Percentiles rank a stretch among this genome's conserved stretches.
Evolutionary conservation across 2,797 vertebrate genomes (phyloP).

Genomic region (Labroides dimidiatus): DNA sequence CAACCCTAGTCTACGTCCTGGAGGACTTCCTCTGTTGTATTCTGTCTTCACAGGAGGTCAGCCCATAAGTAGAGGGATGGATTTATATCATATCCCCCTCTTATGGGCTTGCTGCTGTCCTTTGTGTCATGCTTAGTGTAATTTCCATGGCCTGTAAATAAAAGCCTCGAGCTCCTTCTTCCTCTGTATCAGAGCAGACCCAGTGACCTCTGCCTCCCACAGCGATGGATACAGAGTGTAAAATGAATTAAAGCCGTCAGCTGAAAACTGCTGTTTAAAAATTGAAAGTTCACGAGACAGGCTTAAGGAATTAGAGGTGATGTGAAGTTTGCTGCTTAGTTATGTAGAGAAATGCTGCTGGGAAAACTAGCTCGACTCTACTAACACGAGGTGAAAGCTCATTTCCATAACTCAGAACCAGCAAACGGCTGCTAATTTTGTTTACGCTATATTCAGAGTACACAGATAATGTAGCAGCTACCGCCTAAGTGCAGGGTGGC

Average conservation of each 20-base stretch:
- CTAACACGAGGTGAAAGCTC: conserved; percentile 60
- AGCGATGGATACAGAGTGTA: neutral
- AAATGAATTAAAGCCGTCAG: conserved; percentile 14
- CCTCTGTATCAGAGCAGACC: neutral
- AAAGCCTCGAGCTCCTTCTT: neutral
- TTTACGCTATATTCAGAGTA: conserved; percentile 35
- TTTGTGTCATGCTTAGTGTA: neutral
- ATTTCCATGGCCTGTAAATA: conserved; percentile 21
- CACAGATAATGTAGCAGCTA: conserved; percentile 16
- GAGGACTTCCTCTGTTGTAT: neutral
- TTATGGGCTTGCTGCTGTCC: conserved; percentile 21
- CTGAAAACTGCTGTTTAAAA: conserved; percentile 25
- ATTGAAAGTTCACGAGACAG: conserved; percentile 19
- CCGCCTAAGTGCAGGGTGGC: conserved; percentile 16
- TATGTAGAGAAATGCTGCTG: conserved; percentile 46
- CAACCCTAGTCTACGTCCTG: neutral
- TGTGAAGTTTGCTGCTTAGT: conserved; percentile 46
- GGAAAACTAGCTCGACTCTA: conserved; percentile 27
- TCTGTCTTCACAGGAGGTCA: conserved; percentile 24
- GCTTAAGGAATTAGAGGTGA: conserved; percentile 48
- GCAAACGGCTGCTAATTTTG: conserved; percentile 40
- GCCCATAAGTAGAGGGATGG: conserved; percentile 21
- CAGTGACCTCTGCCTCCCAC: conserved; percentile 41
- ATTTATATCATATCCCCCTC: conserved; percentile 14
- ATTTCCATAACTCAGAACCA: conserved; percentile 54